A percentile compares a stretch with the other conserved stretches of the same genome.
phyloP scores from a whole-genome alignment of 1,140 invertebrate genomes.

The Ericerus pela region DNA sequence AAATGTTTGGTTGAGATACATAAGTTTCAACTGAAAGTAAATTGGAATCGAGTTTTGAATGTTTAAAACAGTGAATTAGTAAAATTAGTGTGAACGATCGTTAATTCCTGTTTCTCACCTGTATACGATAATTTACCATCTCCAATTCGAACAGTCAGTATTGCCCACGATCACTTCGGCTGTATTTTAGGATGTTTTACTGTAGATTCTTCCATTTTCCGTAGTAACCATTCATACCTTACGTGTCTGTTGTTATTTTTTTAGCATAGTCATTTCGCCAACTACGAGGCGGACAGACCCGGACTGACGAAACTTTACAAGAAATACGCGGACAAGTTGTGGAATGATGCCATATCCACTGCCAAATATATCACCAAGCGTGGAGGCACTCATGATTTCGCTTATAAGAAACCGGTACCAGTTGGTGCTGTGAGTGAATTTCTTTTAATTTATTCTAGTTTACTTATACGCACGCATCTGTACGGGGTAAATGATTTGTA shows the following conservation, averaged over 20 bases:
- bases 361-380: constrained; percentile 60
- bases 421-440: constrained; percentile 9
- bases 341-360: constrained; percentile 53
- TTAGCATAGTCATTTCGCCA: constrained; percentile 54
- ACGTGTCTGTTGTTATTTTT: constrained; percentile 18
- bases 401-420: constrained; percentile 15
- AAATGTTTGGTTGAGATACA: too few relatives aligned
- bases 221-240: not conserved
- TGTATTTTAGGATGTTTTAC: too few relatives aligned
- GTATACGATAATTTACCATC: too few relatives aligned
- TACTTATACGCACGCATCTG: not conserved
- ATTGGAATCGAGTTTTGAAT: too few relatives aligned
- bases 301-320: constrained; percentile 61
- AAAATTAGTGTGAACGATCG: too few relatives aligned
- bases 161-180: too few relatives aligned
- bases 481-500: too few relatives aligned
- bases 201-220: not conserved
- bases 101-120: too few relatives aligned
- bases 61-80: too few relatives aligned
- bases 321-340: constrained; percentile 53
- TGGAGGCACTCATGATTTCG: constrained; percentile 40
- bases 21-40: too few relatives aligned
- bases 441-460: not conserved
- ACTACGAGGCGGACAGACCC: constrained; percentile 53
- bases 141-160: too few relatives aligned